A percentile compares a stretch with the other conserved stretches of the same genome.
Evolutionary conservation across 2,113 vertebrate species (phyloP).

Genomic region (Ailuropoda melanoleuca): DNA sequence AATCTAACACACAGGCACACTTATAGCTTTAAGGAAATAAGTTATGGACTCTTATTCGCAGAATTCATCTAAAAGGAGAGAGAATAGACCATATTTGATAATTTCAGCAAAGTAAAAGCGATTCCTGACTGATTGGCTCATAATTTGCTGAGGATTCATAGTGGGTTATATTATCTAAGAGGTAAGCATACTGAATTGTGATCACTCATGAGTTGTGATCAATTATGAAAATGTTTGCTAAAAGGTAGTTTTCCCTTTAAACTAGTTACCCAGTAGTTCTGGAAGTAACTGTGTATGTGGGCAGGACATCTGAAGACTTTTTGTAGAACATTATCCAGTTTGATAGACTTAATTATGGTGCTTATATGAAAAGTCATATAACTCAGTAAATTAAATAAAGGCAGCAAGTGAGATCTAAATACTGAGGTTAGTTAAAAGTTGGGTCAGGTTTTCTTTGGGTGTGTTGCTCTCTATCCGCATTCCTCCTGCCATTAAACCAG

Average conservation of each 20-base stretch:
- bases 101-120: not conserved
- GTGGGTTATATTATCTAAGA: not conserved
- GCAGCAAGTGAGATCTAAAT: not conserved
- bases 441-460: not conserved
- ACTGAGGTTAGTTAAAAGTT: not conserved
- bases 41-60: not conserved
- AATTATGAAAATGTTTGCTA: not conserved
- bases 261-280: not conserved
- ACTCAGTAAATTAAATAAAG: not conserved
- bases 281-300: not conserved
- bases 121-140: not conserved
- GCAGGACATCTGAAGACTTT: not conserved
- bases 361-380: not conserved
- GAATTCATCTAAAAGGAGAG: not conserved
- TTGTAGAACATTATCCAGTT: not conserved
- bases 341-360: not conserved
- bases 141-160: not conserved
- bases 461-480: not conserved
- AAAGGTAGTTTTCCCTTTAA: not conserved
- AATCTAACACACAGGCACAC: not conserved
- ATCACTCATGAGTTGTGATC: not conserved
- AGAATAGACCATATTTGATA: not conserved
- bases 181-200: not conserved
- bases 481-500: not conserved
- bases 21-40: not conserved